Evolutionary conservation across 1,140 invertebrate species (phyloP), one percentile per base, ranked within the genome.

Genomic region (Nylanderia fulva): DNA sequence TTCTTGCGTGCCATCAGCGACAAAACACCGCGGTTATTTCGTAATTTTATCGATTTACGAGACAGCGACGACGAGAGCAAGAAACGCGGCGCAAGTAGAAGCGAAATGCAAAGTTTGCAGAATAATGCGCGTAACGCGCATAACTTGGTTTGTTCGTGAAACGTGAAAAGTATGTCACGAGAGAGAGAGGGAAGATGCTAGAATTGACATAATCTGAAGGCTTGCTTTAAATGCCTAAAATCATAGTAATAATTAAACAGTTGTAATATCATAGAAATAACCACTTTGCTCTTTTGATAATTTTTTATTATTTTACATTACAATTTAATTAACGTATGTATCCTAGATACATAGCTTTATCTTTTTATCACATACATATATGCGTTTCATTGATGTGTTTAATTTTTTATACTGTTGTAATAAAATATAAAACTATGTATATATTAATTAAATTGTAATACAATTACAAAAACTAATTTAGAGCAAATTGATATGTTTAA

Each of bases 31-130:
- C 27, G 8, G 66, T 42, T 68, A 36, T 56, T 74, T 39, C 54
- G n/a, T 42, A 72, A 80, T 36, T 85, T 88, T 72, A 74, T 85
- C 54, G 27, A 82, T 88, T 69, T 56, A 48, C 29, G 29, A 63
- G 42, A 66, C 52, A 84, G 64, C 64, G 39, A 29, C 21, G 48
- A n/a, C 11, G 21, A 61, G 56, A 61, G 56, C 56, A 48, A 82
- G 77, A 82, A 82, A 24, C 24, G n/a, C 39, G 13, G 11, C 13
- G 27, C 15, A 48, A 71, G 36, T 56, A 45, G 71, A 24, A 72
- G 72, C 24, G 29, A 24, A 72, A 82, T 72, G 52, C 36, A 42
- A 63, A 84, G 42, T 74, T 76, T 63, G 39, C 56, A 36, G 15
- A 61, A 60, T 36, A 84, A 84, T 72, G 52, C 27, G n/a, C 39